A percentile compares a stretch with the other conserved stretches of the same genome.
These are phyloP conservation scores for Mercenaria mercenaria DNA, from an alignment of 1,140 invertebrate genomes.

Conservation along the genomic window DNA sequence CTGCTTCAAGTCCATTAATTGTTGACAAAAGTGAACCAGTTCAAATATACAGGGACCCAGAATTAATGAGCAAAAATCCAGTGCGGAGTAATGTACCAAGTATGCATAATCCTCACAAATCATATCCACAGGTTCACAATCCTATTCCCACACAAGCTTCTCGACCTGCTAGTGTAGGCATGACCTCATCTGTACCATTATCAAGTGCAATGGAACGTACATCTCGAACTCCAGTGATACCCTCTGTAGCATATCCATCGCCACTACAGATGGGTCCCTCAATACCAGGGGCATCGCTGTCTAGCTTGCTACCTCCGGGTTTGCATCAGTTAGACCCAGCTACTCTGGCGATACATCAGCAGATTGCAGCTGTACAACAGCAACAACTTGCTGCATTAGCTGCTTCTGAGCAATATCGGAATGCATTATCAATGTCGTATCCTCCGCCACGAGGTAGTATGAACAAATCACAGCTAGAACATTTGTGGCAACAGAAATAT, in stretches of 20 bases:
- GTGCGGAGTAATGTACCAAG: constrained; percentile 81
- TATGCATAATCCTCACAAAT: constrained; percentile 69
- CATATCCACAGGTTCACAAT: constrained; percentile 73
- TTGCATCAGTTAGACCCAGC: constrained; percentile 72
- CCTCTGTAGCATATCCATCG: constrained; percentile 70
- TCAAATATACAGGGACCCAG: constrained; percentile 84
- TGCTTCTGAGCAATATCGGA: constrained; percentile 67
- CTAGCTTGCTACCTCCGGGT: constrained; percentile 56
- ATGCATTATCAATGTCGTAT: constrained; percentile 69
- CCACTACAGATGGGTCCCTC: constrained; percentile 19
- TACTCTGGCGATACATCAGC: constrained; percentile 73
- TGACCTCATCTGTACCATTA: constrained; percentile 70
- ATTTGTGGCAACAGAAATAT: constrained; percentile 86
- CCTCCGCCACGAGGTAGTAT: constrained; percentile 74
- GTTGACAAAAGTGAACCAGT: constrained; percentile 82
- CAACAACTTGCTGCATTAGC: constrained; percentile 75
- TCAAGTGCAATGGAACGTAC: constrained; percentile 51
- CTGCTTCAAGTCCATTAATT: constrained; percentile 83
- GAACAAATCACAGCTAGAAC: constrained; percentile 82
- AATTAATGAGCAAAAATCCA: constrained; percentile 84
- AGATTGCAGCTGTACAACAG: constrained; percentile 75
- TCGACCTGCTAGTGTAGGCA: constrained; percentile 51
- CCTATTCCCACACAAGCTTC: constrained; percentile 70
- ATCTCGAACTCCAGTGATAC: constrained; percentile 74
- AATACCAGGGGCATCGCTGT: constrained; percentile 59